Percentiles rank a stretch among this genome's conserved stretches.
phyloP scores from a whole-genome alignment of 2,113 vertebrate species.

The Microtus montanus region DNA sequence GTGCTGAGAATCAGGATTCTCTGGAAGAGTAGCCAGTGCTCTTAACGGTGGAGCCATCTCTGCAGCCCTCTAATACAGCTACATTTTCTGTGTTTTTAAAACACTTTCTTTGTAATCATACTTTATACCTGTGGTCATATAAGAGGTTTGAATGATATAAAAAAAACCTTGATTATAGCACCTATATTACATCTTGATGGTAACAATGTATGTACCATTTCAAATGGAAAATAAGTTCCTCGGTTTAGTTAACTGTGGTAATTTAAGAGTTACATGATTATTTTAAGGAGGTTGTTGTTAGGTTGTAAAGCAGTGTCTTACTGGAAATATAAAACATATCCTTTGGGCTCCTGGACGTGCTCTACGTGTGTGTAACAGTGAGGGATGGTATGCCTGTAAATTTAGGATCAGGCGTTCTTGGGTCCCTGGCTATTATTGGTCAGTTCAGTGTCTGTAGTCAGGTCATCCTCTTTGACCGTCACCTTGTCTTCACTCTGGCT shows the following conservation, averaged over 20 bases:
- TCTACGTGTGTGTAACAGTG: background rate
- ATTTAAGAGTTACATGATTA: background rate
- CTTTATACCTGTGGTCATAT: background rate
- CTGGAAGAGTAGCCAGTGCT: background rate
- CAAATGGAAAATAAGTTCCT: background rate
- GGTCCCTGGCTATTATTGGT: background rate
- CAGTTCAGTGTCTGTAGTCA: background rate
- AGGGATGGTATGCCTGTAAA: background rate
- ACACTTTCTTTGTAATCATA: background rate
- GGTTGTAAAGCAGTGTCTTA: background rate
- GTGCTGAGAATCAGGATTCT: too few relatives aligned
- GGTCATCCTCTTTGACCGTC: background rate
- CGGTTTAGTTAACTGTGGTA: background rate
- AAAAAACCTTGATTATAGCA: background rate
- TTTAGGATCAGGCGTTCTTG: background rate
- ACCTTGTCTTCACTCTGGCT: background rate
- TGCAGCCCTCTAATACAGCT: background rate
- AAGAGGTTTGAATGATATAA: background rate
- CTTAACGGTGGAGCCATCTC: background rate
- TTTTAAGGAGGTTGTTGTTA: background rate
- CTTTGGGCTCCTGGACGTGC: background rate
- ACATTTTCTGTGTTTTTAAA: background rate
- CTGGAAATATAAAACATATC: background rate
- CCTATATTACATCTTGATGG: background rate
- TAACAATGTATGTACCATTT: background rate